Conservation (phyloP, 2,888 invertebrate species). For the Rosalia funebris region DNA sequence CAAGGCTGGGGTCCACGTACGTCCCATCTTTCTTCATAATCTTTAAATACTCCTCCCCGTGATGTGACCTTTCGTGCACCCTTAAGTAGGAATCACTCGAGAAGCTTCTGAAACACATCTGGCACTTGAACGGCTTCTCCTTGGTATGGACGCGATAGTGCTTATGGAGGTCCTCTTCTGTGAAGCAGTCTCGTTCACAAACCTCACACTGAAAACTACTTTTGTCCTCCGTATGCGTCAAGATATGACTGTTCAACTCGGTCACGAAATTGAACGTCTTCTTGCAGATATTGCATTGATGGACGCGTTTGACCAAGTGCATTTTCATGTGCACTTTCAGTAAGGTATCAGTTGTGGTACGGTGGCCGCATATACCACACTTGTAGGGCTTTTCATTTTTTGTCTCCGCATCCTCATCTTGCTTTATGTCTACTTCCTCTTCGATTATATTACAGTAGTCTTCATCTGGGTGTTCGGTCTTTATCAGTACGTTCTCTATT, state of each 20-base stretch:
- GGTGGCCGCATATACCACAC: constrained; percentile 34
- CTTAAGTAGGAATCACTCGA: constrained; percentile 11
- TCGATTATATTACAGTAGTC: constrained; percentile 15
- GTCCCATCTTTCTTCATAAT: constrained; percentile 13
- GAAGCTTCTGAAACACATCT: constrained; percentile 10
- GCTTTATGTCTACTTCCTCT: neutral
- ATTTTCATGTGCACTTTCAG: constrained; percentile 31
- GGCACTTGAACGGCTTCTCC: constrained; percentile 10
- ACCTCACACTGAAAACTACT: constrained; percentile 16
- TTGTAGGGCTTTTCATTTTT: constrained; percentile 28
- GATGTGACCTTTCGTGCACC: constrained; percentile 17
- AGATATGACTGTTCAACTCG: constrained; percentile 27
- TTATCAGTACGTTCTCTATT: constrained; percentile 26
- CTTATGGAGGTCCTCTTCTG: constrained; percentile 14
- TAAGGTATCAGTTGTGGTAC: constrained; percentile 25
- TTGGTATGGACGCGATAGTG: constrained; percentile 13
- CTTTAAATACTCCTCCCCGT: constrained; percentile 13
- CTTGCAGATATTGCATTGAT: constrained; percentile 27
- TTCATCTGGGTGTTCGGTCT: constrained; percentile 23
- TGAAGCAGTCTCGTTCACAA: constrained; percentile 10
- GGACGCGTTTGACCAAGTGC: constrained; percentile 29
- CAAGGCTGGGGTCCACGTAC: constrained; percentile 8
- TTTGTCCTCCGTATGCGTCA: constrained; percentile 14
- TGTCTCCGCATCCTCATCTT: neutral
- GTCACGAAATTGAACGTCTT: constrained; percentile 29